Evolutionary conservation across 30 jellyfish, hydroid and myxozoan species (phyloP), one percentile per base, ranked within the genome.

Genomic region (Sanderia malayensis): DNA sequence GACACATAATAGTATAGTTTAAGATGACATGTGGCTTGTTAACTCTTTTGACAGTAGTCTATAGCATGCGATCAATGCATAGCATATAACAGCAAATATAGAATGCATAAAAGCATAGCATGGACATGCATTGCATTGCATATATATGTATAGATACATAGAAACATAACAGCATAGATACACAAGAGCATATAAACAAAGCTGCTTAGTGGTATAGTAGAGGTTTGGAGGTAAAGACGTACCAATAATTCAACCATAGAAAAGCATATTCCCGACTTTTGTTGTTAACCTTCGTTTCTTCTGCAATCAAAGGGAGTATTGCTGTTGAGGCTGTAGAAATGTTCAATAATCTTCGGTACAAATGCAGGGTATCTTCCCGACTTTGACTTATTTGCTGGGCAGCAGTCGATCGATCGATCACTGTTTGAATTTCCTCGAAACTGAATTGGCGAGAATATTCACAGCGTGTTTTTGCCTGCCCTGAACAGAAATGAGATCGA

Each of bases 241-340:
- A 49, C 64, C 64, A 49, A 18, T 49, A 49, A 49, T 49, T 19
- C 64, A 49, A 19, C 64, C 64, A 49, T 4, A 49, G 8, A 49
- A 49, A 49, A 4, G 64, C 64, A 49, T 49, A 19, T 4, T 49
- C 64, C 18, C 64, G 23, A 18, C 18, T 24, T 24, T 49, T 49
- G 64, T 19, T 49, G 18, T 19, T 49, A 3, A 49, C 64, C 18
- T 9, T 19, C 11, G 8, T 24, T 9, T 49, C 64, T 18, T 49
- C 27, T 19, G 64, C 27, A 3, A 49, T 15, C 18, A 24, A 2
- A 19, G 64, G 64, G 3, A 49, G 8, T 2, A 4, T 19, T 8
- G 64, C 24, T 9, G 18, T 2, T 2, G 18, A 24, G 25, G 8
- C 64, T 9, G 64, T 49, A 19, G 64, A 49, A 2, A 49, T 49